Conservation (phyloP, 2,113 vertebrate species). For the Acanthochromis polyacanthus region DNA sequence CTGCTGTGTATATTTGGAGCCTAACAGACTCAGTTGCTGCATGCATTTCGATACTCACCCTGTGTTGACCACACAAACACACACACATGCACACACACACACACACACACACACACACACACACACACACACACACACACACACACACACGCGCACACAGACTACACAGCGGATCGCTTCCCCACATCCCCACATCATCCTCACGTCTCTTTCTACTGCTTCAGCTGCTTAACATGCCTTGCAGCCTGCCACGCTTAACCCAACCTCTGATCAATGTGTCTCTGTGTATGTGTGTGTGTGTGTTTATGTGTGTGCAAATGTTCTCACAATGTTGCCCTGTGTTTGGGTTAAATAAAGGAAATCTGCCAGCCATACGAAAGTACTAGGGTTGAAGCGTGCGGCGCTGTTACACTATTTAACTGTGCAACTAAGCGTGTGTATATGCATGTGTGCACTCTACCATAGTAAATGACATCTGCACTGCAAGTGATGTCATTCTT, state of each 20-base stretch:
- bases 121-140: constrained; percentile 14
- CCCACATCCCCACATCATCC: constrained; percentile 29
- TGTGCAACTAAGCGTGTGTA: constrained; percentile 74
- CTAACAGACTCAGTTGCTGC: constrained; percentile 34
- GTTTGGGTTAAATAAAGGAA: constrained; percentile 85
- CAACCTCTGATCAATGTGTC: constrained; percentile 81
- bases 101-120: not conserved
- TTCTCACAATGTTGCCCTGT: constrained; percentile 74
- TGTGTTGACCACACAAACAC: constrained; percentile 15
- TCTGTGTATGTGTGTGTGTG: constrained; percentile 28
- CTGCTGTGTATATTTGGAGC: constrained; percentile 29
- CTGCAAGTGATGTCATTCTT: constrained; percentile 66
- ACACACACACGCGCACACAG: constrained; percentile 12
- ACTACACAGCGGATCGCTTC: constrained; percentile 30
- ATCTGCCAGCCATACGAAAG: constrained; percentile 81
- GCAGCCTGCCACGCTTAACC: constrained; percentile 74
- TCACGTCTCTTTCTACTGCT: constrained; percentile 68
- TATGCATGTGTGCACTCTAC: constrained; percentile 58
- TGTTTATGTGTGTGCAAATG: constrained; percentile 53
- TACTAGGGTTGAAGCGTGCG: constrained; percentile 63
- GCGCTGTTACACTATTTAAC: constrained; percentile 75
- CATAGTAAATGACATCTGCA: constrained; percentile 67
- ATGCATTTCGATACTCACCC: constrained; percentile 22
- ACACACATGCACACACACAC: too few relatives aligned
- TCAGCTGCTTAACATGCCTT: constrained; percentile 76